phyloP scores from a whole-genome alignment of 2,888 invertebrate genomes.

The Nomada flava region DNA sequence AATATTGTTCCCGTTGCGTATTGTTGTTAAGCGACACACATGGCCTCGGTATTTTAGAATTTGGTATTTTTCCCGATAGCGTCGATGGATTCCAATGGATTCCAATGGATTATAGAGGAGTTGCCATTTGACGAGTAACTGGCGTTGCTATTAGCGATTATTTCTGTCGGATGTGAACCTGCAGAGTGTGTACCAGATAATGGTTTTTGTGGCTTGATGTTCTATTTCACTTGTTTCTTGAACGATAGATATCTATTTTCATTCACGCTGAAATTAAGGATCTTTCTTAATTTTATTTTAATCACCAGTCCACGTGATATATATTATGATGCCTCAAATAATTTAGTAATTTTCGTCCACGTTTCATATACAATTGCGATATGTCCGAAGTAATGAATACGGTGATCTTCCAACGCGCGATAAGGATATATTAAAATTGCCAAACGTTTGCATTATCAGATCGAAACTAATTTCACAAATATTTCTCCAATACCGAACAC shows the following conservation, averaged over 20 bases:
- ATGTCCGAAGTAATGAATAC: too few relatives aligned
- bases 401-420: too few relatives aligned
- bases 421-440: too few relatives aligned
- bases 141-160: slow-evolving; percentile 7
- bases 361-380: too few relatives aligned
- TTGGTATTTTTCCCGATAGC: slow-evolving; percentile 9
- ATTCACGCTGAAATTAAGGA: background rate
- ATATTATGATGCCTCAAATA: too few relatives aligned
- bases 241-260: background rate
- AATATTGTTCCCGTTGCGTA: slow-evolving; percentile 4
- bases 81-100: background rate
- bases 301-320: too few relatives aligned
- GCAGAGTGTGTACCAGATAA: background rate
- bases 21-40: slow-evolving; percentile 5
- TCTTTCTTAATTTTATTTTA: too few relatives aligned
- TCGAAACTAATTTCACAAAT: too few relatives aligned
- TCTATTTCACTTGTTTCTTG: background rate
- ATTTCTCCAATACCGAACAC: too few relatives aligned
- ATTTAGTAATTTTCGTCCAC: too few relatives aligned
- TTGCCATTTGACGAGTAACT: background rate
- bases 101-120: background rate
- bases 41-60: slow-evolving; percentile 2
- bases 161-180: background rate
- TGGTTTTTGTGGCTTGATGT: background rate
- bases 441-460: too few relatives aligned